Base-by-base conservation (phyloP, 1,140 invertebrate genomes). In the Venustaconcha ellipsiformis region DNA sequence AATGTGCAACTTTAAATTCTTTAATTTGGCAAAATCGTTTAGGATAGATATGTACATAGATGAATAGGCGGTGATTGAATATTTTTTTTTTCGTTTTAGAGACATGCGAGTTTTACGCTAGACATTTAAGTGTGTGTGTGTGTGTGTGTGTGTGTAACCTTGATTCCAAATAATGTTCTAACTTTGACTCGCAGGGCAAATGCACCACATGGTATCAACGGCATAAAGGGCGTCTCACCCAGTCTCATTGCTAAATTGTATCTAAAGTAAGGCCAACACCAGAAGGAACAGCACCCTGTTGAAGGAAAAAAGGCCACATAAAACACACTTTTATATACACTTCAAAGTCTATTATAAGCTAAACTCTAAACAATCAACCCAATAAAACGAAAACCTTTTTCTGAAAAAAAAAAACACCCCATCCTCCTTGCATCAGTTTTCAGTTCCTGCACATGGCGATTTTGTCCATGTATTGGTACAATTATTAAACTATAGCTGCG, bases 181-280 rank as follows among this genome's bases (percentile, higher is more conserved):
- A 82, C 75, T 67, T 85, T 85, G 62, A 85, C 79, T 15, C 83
- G 60, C 11, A 85, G 70, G 20, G 74, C 82, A 72, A 85, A 85
- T 57, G 80, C 78, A 59, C 82, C 80, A 74, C 83, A 85, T 15
- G 83, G 83, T 55, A 85, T 81, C 20, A 83, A 72, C 0, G 82
- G 74, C 82, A 85, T 79, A 76, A 85, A 85, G 14, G 83, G 83
- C 20, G 83, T 83, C 58, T 85, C 83, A 11, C 83, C 82, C 0
- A 85, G 69, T 30, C 83, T 65, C 18, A 80, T 83, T 0, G 82
- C 79, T 18, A 82, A 58, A 17, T 66, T 79, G 60, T 85, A 85
- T 57, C 80, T 74, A 59, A 80, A 80, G 67, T 79, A 81, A 57
- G 79, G 78, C 82, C 83, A 85, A 59, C 83, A 85, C 23, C 80